Conservation (phyloP, 2,888 invertebrate species). For the Netelia virgata region DNA sequence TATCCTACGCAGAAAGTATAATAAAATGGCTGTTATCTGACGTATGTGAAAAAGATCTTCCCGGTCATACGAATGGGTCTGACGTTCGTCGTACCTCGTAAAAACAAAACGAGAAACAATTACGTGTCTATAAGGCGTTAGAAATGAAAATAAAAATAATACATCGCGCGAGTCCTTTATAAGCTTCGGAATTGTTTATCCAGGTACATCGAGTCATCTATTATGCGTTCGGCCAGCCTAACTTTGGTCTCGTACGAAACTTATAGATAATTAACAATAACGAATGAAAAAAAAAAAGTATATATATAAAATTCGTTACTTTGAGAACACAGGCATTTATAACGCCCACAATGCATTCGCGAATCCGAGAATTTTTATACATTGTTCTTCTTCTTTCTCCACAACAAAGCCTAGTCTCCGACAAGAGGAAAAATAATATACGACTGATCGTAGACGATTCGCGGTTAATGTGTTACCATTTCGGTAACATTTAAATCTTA, state of each 20-base stretch:
- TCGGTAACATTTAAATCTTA: not conserved
- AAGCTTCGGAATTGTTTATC: constrained; percentile 27
- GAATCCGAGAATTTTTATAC: constrained; percentile 1
- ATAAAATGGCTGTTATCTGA: not conserved
- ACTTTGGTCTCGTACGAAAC: constrained; percentile 57
- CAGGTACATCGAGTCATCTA: constrained; percentile 47
- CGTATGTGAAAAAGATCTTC: not conserved
- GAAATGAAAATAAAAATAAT: constrained; percentile 18
- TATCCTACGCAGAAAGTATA: not conserved
- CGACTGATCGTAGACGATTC: constrained; percentile 13
- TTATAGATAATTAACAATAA: constrained; percentile 56
- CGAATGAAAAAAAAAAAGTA: constrained; percentile 31
- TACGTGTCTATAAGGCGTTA: not conserved
- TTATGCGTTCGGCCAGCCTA: constrained; percentile 34
- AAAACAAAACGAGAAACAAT: constrained; percentile 8
- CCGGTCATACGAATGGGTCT: not conserved
- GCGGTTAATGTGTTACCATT: constrained; percentile 5
- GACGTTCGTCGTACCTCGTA: not conserved
- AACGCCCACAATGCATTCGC: not conserved
- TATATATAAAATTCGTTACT: constrained; percentile 13
- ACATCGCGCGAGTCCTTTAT: not conserved
- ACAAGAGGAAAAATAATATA: constrained; percentile 14
- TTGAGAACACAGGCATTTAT: not conserved
- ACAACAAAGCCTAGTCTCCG: not conserved
- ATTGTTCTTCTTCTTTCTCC: not conserved